Conservation (phyloP, 2,113 vertebrate species). For the Ailuropoda melanoleuca region DNA sequence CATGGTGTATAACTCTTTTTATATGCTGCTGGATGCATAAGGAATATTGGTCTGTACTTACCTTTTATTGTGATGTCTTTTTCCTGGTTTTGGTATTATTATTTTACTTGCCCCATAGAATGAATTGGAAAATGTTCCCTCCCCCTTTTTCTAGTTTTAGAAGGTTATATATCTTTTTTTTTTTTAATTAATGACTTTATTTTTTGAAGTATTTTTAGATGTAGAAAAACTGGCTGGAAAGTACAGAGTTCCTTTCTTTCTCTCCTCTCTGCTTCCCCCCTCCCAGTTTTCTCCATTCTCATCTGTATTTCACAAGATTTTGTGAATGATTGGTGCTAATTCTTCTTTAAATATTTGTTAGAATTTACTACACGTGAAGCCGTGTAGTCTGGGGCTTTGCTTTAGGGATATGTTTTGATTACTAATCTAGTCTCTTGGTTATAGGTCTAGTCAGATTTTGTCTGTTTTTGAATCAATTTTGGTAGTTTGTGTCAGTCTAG, state of each 20-base stretch:
- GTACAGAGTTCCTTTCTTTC: background rate
- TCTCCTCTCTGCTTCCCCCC: background rate
- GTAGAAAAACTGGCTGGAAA: background rate
- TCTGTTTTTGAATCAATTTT: background rate
- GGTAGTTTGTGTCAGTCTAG: background rate
- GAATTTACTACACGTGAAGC: background rate
- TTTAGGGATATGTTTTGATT: background rate
- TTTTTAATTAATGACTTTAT: background rate
- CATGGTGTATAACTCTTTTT: background rate
- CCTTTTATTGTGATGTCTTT: background rate
- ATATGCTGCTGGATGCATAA: background rate
- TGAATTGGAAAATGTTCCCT: background rate
- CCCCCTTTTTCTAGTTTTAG: background rate
- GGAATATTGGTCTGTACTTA: background rate
- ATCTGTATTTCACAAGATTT: background rate
- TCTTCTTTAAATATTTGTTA: background rate
- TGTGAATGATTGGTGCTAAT: background rate
- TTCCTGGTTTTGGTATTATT: background rate
- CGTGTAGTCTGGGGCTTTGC: background rate
- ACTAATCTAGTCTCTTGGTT: background rate
- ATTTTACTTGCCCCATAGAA: background rate
- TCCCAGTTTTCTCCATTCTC: background rate
- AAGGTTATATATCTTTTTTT: background rate
- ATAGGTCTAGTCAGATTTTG: background rate
- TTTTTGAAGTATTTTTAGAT: background rate